Base-by-base conservation (phyloP, 1,140 invertebrate genomes). In the Leptinotarsa lineolata region DNA sequence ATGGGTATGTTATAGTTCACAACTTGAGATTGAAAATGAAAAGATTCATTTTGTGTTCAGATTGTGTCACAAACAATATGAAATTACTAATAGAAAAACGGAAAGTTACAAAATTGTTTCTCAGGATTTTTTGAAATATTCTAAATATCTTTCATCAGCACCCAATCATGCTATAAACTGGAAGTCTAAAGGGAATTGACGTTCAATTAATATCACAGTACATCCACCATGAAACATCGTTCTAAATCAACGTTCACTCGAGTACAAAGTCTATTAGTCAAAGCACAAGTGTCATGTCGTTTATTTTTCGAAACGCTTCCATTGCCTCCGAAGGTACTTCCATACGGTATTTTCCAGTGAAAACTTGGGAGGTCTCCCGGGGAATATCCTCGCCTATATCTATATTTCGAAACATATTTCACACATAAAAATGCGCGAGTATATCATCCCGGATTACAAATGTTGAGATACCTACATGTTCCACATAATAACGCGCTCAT, bases 391-490 rank as follows among this genome's bases (percentile, higher is more conserved):
- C 24, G 61, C 13, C 61, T 24, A 30, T 20, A 63, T 63, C 61
- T 63, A 63, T 63, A 63, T 30, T 21, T 63, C 20, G 15, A 21
- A 21, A 30, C 61, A 63, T 63, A 63, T 63, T 63, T 63, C 61
- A 21, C 61, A 63, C 20, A 63, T 63, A 63, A 63, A 63, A 63
- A 63, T 63, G 61, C 61, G 20, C n/a, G 24, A 63, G 20, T 63
- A 63, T 30, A 63, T 63, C 61, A 63, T 63, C 61, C 24, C 16
- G 61, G 61, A 63, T 63, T 63, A 63, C 61, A 63, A 63, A 63
- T 20, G 61, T 21, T 63, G 61, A 20, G 61, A 63, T 63, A 63
- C 24, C 61, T 63, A 63, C 61, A 63, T 63, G 61, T 30, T 30
- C 20, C 61, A 63, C 61, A 63, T 63, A 63, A 63, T 63, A 63